A percentile compares a stretch with the other conserved stretches of the same genome.
phyloP scores from a whole-genome alignment of 2,113 vertebrate genomes.

The Muntiacus muntjak region DNA sequence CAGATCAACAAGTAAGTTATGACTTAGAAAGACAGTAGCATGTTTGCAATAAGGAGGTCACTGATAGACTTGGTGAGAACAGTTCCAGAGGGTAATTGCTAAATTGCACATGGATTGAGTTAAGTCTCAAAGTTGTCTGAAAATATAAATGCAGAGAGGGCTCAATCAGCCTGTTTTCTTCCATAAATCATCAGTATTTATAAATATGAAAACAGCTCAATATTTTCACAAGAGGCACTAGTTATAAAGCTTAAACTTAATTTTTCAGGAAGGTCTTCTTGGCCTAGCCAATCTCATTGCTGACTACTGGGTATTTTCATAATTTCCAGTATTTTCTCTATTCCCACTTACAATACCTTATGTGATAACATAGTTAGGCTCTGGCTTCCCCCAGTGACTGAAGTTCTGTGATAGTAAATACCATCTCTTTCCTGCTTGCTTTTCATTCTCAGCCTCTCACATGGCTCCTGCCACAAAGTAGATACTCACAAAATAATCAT shows the following conservation, averaged over 20 bases:
- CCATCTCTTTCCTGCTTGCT: neutral
- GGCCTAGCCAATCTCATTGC: neutral
- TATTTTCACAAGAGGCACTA: neutral
- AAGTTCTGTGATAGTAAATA: neutral
- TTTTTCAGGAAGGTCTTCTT: neutral
- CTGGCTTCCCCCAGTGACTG: neutral
- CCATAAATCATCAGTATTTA: neutral
- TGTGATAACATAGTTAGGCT: neutral
- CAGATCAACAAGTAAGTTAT: neutral
- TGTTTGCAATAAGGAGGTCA: neutral
- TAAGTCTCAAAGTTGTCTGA: neutral
- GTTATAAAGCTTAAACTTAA: neutral
- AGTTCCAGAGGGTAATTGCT: neutral
- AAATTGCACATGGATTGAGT: neutral
- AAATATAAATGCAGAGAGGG: neutral
- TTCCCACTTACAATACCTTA: too few relatives aligned
- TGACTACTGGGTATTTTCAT: neutral
- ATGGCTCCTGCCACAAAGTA: neutral
- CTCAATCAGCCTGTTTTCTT: neutral
- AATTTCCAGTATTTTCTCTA: neutral
- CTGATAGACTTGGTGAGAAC: neutral
- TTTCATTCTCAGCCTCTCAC: neutral
- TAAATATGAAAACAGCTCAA: neutral
- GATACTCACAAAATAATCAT: neutral
- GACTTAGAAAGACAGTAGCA: neutral